A percentile compares a stretch with the other conserved stretches of the same genome.
Conservation (phyloP, 2,797 vertebrate species). For the Adrianichthys oophorus region DNA sequence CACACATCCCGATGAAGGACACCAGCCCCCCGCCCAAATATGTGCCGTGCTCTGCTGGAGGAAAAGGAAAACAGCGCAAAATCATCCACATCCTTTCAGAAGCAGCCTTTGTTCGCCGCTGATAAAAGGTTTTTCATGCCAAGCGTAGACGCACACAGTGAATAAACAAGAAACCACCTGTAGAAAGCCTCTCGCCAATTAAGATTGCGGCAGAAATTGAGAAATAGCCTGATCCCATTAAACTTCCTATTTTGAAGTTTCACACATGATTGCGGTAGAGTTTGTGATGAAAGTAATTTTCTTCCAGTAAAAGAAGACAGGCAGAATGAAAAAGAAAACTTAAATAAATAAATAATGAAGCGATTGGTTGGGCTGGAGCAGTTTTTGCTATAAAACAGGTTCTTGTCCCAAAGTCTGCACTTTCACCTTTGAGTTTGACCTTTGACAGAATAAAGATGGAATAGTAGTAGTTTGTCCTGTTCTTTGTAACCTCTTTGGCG, state of each 20-base stretch:
- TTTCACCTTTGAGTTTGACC: background rate
- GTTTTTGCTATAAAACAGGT: slow-evolving; percentile 15
- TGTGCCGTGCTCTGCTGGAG: slow-evolving; percentile 22
- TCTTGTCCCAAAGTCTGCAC: slow-evolving; percentile 18
- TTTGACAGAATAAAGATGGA: slow-evolving; percentile 6
- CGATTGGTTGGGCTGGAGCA: slow-evolving; percentile 14
- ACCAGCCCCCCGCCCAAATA: slow-evolving; percentile 29
- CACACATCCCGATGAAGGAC: slow-evolving; percentile 30
- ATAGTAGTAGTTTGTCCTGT: slow-evolving; percentile 8
- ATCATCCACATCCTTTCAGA: slow-evolving; percentile 40
- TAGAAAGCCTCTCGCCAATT: slow-evolving; percentile 32
- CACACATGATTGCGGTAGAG: slow-evolving; percentile 20
- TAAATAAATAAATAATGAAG: slow-evolving; percentile 1
- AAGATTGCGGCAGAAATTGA: slow-evolving; percentile 28
- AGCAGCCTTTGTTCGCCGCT: slow-evolving; percentile 36
- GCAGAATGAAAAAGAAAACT: slow-evolving; percentile 3
- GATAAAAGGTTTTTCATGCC: slow-evolving; percentile 47
- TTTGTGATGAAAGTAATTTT: slow-evolving; percentile 16
- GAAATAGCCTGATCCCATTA: slow-evolving; percentile 43
- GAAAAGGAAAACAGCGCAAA: slow-evolving; percentile 30
- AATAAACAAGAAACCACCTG: slow-evolving; percentile 26
- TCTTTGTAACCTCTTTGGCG: slow-evolving; percentile 10
- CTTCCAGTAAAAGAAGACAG: slow-evolving; percentile 14
- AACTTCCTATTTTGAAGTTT: slow-evolving; percentile 31
- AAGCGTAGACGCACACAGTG: slow-evolving; percentile 25